A percentile compares a stretch with the other conserved stretches of the same genome.
Evolutionary conservation across 2,113 vertebrate species (phyloP).

Genomic region (Pollachius pollachius): DNA sequence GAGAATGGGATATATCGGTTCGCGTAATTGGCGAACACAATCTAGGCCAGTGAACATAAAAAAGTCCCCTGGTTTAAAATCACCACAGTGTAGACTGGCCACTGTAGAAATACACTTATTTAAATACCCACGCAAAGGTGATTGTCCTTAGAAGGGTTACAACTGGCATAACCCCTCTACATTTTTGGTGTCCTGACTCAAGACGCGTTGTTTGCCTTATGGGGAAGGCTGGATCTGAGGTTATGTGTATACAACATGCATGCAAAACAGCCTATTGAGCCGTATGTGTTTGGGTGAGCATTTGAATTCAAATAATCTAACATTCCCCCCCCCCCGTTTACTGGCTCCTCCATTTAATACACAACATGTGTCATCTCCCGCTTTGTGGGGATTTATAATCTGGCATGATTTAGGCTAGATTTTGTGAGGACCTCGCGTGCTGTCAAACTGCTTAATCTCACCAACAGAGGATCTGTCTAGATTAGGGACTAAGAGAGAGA

Average conservation of each 20-base stretch:
- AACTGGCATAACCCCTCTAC: neutral
- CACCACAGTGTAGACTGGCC: too few relatives aligned
- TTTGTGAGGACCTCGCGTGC: conserved; percentile 15
- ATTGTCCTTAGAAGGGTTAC: too few relatives aligned
- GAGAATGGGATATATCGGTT: too few relatives aligned
- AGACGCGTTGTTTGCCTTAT: too few relatives aligned
- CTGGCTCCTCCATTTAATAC: conserved; percentile 27
- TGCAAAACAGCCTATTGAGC: too few relatives aligned
- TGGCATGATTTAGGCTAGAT: conserved; percentile 44
- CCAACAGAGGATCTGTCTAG: conserved; percentile 11
- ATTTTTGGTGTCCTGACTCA: too few relatives aligned
- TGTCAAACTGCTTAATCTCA: conserved; percentile 42
- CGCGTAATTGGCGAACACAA: too few relatives aligned
- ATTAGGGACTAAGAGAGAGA: conserved; percentile 8
- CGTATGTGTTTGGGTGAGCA: neutral
- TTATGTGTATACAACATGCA: neutral
- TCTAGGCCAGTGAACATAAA: too few relatives aligned
- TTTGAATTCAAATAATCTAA: neutral
- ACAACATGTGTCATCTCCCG: conserved; percentile 25
- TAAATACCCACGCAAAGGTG: too few relatives aligned
- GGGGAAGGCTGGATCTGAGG: too few relatives aligned
- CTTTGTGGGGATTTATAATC: conserved; percentile 26
- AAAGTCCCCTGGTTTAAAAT: too few relatives aligned
- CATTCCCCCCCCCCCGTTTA: conserved; percentile 5
- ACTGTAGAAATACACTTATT: too few relatives aligned